Percentiles rank a stretch among this genome's conserved stretches.
These are phyloP conservation scores for Phylloscopus trochilus DNA, from an alignment of 2,113 vertebrate genomes.

Conservation along the genomic window DNA sequence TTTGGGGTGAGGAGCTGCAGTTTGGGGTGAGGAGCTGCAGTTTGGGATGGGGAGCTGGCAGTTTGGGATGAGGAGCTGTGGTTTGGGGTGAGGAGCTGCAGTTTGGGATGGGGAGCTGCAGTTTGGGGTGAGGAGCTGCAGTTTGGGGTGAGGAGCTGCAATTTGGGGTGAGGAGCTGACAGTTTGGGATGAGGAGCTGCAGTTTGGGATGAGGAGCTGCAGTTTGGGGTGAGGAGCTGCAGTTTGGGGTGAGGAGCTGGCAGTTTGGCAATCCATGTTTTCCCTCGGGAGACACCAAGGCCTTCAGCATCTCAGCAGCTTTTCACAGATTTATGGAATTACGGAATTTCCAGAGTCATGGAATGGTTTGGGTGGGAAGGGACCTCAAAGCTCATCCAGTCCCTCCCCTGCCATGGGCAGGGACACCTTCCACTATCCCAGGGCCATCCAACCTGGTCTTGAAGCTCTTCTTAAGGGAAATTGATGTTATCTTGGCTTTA, in stretches of 20 bases:
- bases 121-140: neutral
- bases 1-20: too few species aligned
- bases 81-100: neutral
- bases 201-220: neutral
- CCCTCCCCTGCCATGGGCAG: neutral
- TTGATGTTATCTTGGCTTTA: neutral
- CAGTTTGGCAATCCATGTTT: neutral
- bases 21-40: neutral
- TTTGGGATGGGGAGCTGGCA: neutral
- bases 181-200: neutral
- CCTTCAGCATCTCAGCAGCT: neutral
- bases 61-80: too few species aligned
- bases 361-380: neutral
- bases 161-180: neutral
- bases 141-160: too few species aligned
- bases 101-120: neutral
- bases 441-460: rapidly evolving
- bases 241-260: too few species aligned
- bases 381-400: neutral
- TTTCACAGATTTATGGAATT: neutral
- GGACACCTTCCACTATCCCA: neutral
- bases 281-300: neutral
- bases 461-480: neutral
- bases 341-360: neutral
- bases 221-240: too few species aligned